These are phyloP conservation scores for Drosophila phalerata DNA, from an alignment of 2,888 invertebrate genomes.

Conservation along the genomic window DNA sequence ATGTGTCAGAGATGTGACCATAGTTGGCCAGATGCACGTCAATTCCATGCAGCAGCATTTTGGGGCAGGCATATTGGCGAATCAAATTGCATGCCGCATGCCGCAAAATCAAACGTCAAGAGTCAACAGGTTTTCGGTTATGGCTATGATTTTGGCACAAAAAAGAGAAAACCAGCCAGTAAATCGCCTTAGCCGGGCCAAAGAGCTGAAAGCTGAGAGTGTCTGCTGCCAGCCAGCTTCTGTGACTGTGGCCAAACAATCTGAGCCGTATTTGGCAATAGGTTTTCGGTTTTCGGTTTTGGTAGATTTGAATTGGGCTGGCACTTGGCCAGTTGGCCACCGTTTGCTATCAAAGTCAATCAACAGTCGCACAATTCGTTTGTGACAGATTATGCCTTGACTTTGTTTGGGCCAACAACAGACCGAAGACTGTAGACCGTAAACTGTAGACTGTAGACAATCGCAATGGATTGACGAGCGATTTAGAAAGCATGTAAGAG, in stretches of 20 bases:
- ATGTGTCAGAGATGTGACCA: conserved; percentile 63
- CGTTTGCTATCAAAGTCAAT: conserved; percentile 70
- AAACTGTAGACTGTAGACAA: conserved; percentile 18
- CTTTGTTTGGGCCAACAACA: conserved; percentile 56
- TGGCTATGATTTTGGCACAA: conserved; percentile 32
- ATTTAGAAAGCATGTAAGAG: conserved; percentile 68
- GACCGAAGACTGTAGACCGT: not conserved
- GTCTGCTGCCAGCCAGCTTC: conserved; percentile 4
- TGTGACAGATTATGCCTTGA: conserved; percentile 78
- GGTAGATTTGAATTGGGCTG: conserved; percentile 64
- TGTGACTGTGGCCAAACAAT: conserved; percentile 46
- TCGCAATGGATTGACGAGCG: conserved; percentile 45
- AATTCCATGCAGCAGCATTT: conserved; percentile 48
- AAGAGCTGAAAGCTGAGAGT: conserved; percentile 22
- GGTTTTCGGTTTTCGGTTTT: conserved; percentile 30
- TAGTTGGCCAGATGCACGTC: conserved; percentile 68
- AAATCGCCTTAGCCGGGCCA: conserved; percentile 39
- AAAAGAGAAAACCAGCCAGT: conserved; percentile 64
- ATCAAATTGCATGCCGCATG: conserved; percentile 60
- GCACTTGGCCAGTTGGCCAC: conserved; percentile 54
- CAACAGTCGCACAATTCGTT: conserved; percentile 71
- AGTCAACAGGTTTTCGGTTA: conserved; percentile 30
- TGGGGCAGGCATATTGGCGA: conserved; percentile 47
- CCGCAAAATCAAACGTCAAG: conserved; percentile 19
- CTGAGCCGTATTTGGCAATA: conserved; percentile 58